Conservation (phyloP, 2,888 invertebrate genomes). For the Dasysyrphus tricinctus region DNA sequence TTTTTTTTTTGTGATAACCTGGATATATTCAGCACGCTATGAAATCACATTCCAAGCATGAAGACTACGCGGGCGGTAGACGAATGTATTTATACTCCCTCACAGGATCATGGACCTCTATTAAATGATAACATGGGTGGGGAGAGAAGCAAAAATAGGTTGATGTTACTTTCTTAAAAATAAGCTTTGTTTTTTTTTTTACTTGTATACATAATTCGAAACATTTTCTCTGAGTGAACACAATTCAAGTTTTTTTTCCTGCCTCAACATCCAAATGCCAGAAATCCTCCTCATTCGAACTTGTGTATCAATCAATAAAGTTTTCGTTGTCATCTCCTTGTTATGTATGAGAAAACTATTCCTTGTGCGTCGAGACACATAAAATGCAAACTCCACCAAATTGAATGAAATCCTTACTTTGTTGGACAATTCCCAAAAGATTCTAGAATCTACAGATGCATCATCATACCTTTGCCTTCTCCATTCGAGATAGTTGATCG, state of each 20-base stretch:
- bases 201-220: background rate
- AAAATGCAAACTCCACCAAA: slow-evolving; percentile 13
- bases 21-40: no score
- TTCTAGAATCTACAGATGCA: background rate
- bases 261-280: background rate
- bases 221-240: slow-evolving; percentile 17
- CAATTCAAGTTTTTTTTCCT: slow-evolving; percentile 37
- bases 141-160: no score
- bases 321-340: background rate
- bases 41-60: no score
- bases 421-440: slow-evolving; percentile 36
- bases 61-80: no score
- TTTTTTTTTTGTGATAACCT: no score
- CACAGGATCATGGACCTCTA: no score
- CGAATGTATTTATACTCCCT: no score
- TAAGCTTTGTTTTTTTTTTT: no score
- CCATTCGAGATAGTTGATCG: slow-evolving; percentile 6
- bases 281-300: background rate
- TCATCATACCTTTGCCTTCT: background rate
- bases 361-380: background rate
- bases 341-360: background rate
- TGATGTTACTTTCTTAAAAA: no score
- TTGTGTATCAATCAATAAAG: background rate
- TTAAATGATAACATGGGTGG: no score
- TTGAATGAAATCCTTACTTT: slow-evolving; percentile 7